Evolutionary conservation across 2,888 invertebrate species (phyloP), one percentile per base, ranked within the genome.

Genomic region (Parapristionchus giblindavisi): DNA sequence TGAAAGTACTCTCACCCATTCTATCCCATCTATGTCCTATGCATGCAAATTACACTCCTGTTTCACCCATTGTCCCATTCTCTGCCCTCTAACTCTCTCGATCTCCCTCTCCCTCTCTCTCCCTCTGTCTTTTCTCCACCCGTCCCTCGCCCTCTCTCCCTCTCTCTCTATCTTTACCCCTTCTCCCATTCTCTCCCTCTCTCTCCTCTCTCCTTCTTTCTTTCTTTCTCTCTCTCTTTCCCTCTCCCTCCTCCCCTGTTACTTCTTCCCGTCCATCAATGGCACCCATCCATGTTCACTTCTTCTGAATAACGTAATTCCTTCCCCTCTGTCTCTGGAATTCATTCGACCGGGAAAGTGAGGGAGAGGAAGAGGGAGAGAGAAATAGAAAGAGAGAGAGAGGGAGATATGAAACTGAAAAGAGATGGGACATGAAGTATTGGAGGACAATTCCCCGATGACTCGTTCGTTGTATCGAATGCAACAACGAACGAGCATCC

Each of bases 1-100:
- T 11, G 48, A 48, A 11, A 48, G 48, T 21, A 11, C 48, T 11
- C 48, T 48, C 48, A 11, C 21, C 21, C 14, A 48, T 21, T 48
- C 48, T 48, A 21, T 21, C 48, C 48, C n/a, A n/a, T n/a, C n/a
- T n/a, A n/a, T n/a, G n/a, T 14, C 48, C 48, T 48, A 11, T 48
- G 21, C 48, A 48, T 48, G 48, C 48, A 76, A 74, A 73, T 76
- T 52, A 68, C 73, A 66, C 52, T 76, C 68, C 52, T 54, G 54
- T n/a, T n/a, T n/a, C n/a, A n/a, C n/a, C n/a, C n/a, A n/a, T n/a
- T n/a, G n/a, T n/a, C n/a, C n/a, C n/a, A n/a, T n/a, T n/a, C 75
- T 63, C 54, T 65, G 52, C 65, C 40, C 36, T 48, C 51, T 54
- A 32, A 32, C 34, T 54, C 43, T 34, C 56, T 63, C 43, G 40